phyloP scores from a whole-genome alignment of 2,113 vertebrate species.

The Lepidothrix coronata region DNA sequence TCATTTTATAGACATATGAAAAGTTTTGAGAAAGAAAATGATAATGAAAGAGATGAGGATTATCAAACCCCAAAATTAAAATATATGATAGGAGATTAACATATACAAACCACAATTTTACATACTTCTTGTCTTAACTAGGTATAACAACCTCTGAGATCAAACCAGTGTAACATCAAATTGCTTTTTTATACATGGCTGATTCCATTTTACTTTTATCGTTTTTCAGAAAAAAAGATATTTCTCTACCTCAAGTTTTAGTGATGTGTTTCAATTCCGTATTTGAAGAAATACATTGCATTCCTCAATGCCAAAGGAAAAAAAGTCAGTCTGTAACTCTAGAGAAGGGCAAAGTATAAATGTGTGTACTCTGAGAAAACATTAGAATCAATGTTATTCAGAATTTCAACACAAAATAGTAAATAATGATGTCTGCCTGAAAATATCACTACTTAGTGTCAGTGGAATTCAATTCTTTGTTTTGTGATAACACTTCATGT shows the following conservation, averaged over 20 bases:
- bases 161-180: background rate
- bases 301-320: background rate
- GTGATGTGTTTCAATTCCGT: background rate
- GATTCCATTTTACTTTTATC: background rate
- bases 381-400: background rate
- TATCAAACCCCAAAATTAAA: background rate
- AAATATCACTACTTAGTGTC: background rate
- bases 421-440: background rate
- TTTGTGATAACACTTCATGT: background rate
- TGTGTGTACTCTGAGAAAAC: background rate
- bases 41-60: background rate
- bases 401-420: background rate
- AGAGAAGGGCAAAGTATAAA: background rate
- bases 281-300: background rate
- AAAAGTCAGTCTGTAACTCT: background rate
- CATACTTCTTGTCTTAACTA: background rate
- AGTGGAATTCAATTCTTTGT: background rate
- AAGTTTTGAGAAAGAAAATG: background rate
- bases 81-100: background rate
- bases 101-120: background rate
- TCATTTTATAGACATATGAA: background rate
- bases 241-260: background rate
- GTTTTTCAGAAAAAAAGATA: background rate
- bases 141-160: background rate
- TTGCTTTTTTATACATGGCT: background rate